phyloP scores from a whole-genome alignment of 2,797 vertebrate genomes.

The Urosaurus nigricauda region DNA sequence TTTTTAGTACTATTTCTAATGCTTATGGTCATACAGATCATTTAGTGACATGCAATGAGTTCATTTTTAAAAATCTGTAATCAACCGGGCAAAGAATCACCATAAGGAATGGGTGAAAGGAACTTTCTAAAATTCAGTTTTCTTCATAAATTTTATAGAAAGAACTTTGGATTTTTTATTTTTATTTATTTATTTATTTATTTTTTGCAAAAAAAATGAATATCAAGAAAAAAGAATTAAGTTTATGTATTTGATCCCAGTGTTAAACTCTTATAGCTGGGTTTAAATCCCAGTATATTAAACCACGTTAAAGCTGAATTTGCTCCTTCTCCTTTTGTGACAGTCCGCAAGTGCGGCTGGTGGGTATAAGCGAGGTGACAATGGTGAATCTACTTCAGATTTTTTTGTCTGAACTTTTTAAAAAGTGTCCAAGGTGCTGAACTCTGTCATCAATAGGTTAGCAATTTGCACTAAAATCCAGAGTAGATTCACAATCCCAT shows the following conservation, averaged over 20 bases:
- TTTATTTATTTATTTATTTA: too few relatives aligned
- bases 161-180: background rate
- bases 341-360: background rate
- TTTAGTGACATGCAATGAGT: background rate
- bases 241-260: background rate
- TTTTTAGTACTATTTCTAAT: background rate
- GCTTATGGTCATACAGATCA: background rate
- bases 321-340: background rate
- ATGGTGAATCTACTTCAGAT: too few relatives aligned
- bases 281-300: background rate
- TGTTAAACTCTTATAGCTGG: background rate
- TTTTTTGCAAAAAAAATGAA: background rate
- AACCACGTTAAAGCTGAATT: background rate
- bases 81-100: background rate
- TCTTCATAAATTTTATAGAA: background rate
- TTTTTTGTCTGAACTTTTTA: too few relatives aligned
- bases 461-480: too few relatives aligned
- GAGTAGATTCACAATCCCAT: too few relatives aligned
- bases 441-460: too few relatives aligned
- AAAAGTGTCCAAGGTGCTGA: too few relatives aligned
- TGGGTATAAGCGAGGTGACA: too few relatives aligned
- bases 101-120: background rate
- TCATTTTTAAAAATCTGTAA: background rate
- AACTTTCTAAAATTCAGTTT: background rate
- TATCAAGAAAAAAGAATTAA: background rate